Evolutionary conservation across 2,113 vertebrate genomes (phyloP).

Genomic region (Calypte anna): DNA sequence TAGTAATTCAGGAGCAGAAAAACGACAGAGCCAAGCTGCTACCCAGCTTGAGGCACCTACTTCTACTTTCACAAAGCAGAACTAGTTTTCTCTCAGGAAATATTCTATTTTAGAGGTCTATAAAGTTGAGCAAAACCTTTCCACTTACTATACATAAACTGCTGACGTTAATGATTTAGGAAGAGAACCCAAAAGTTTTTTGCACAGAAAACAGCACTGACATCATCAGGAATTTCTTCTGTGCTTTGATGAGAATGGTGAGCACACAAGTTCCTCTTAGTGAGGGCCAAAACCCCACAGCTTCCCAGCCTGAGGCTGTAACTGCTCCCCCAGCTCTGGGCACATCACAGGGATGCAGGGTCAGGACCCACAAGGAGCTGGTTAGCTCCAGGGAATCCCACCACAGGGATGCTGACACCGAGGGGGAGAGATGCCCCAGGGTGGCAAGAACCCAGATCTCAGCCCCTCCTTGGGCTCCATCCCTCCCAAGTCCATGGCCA

Average conservation of each 20-base stretch:
- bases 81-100: not conserved
- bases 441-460: fast-evolving
- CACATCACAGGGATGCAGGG: fast-evolving
- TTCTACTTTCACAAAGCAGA: not conserved
- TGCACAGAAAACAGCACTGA: not conserved
- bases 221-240: not conserved
- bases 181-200: not conserved
- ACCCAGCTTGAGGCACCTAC: not conserved
- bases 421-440: not conserved
- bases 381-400: not conserved
- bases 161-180: not conserved
- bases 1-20: not conserved
- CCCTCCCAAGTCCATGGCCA: fast-evolving
- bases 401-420: not conserved
- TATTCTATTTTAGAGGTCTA: not conserved
- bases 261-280: not conserved
- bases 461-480: not conserved
- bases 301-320: fast-evolving
- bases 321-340: not conserved
- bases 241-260: fast-evolving
- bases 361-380: not conserved
- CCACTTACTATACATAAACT: fast-evolving
- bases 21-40: not conserved
- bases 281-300: not conserved
- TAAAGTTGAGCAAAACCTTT: not conserved